phyloP scores from a whole-genome alignment of 2,888 invertebrate species.

The Nyleta sp. region DNA sequence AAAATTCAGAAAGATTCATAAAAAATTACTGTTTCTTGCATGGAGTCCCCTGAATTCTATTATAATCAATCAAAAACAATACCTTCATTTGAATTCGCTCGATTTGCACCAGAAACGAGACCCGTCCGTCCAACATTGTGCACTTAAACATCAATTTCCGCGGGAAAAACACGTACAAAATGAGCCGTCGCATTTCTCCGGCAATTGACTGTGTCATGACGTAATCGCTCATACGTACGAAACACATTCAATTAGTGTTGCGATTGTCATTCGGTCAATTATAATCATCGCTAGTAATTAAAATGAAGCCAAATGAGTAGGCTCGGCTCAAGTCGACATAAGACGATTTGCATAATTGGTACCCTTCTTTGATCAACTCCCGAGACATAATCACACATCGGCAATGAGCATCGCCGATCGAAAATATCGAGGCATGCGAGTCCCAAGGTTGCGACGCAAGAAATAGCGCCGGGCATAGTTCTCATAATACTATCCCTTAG shows the following conservation, averaged over 20 bases:
- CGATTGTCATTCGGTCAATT: constrained; percentile 39
- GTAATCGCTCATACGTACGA: constrained; percentile 19
- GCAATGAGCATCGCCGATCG: constrained; percentile 34
- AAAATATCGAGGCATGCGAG: constrained; percentile 37
- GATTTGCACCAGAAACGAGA: too few species aligned
- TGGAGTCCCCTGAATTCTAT: too few species aligned
- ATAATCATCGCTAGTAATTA: constrained; percentile 46
- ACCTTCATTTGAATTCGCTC: too few species aligned
- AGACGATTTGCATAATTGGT: constrained; percentile 52
- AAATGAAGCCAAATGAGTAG: constrained; percentile 53
- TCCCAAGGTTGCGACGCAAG: constrained; percentile 26
- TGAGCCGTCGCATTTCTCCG: neutral
- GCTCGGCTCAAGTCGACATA: constrained; percentile 22
- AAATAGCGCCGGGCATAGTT: constrained; percentile 33
- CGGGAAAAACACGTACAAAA: too few species aligned
- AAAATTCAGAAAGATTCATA: too few species aligned
- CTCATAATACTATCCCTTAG: constrained; percentile 37
- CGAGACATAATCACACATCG: constrained; percentile 44
- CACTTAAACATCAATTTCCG: too few species aligned
- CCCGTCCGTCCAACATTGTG: too few species aligned
- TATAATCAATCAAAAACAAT: too few species aligned
- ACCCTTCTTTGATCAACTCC: constrained; percentile 46
- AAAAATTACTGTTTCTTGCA: too few species aligned
- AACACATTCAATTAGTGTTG: constrained; percentile 26
- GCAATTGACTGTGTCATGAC: neutral